Evolutionary conservation across 2,888 invertebrate genomes (phyloP), one percentile per base, ranked within the genome.

Genomic region (Eudasyphora cyanicolor): DNA sequence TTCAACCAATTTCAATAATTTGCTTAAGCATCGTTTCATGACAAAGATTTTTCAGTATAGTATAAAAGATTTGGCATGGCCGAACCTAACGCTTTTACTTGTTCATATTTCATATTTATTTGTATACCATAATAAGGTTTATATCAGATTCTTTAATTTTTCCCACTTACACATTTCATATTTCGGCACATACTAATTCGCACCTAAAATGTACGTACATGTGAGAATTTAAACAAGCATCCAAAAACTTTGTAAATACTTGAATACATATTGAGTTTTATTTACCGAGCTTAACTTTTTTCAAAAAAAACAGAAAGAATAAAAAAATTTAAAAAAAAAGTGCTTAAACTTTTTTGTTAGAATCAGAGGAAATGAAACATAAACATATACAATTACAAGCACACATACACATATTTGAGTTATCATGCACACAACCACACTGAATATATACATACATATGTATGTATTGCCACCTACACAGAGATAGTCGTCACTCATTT

Each of bases 251-350:
- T 79, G 54, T 45, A 64, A 76, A 76, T 54, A 71, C 51, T 54
- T 54, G 54, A 71, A 71, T 51, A 51, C 49, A 76, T 76, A 71
- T 76, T 64, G 42, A 76, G 60, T 80, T 76, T 62, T 76, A 64
- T 62, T 71, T 64, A 14, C 54, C 71, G 64, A 76, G 54, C 62
- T 76, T 57, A 75, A 62, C 62, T 76, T 80, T 76, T 64, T 45
- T 29, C 51, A 29, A 14, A 0, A 38, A 60, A 60, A 60, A 60
- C 29, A 60, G 24, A 27, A 60, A 29, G n/a, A n/a, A n/a, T n/a
- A 27, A 60, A 29, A 57, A 29, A 14, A 60, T n/a, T 29, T 60
- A 35, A 64, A 17, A 54, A 57, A 54, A 76, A 62, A 69, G 75
- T 75, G 71, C 71, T 76, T 69, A 79, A 79, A 74, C 57, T 73